phyloP scores from a whole-genome alignment of 1,140 invertebrate genomes.

The Sitobion miscanthi region DNA sequence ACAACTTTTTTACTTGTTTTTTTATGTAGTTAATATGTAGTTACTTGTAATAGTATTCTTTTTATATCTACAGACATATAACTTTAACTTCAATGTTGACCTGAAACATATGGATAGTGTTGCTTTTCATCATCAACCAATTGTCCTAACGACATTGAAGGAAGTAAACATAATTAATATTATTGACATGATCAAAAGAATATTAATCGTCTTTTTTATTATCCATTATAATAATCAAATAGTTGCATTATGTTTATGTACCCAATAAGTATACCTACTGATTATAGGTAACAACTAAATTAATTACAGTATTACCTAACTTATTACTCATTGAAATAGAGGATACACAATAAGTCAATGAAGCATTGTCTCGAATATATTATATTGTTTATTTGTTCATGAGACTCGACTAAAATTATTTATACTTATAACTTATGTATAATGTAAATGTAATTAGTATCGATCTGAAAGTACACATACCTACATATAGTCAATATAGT shows the following conservation, averaged over 20 bases:
- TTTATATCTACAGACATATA: neutral
- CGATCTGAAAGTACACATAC: neutral
- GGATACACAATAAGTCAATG: neutral
- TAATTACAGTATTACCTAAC: neutral
- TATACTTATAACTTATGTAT: neutral
- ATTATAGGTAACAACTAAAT: neutral
- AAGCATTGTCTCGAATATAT: neutral
- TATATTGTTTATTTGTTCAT: neutral
- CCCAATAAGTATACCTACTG: neutral
- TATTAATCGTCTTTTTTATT: neutral
- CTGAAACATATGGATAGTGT: neutral
- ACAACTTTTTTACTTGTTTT: too few relatives aligned
- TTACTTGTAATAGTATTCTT: too few relatives aligned
- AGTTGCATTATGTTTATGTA: neutral
- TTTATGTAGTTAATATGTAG: too few relatives aligned
- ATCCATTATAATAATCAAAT: neutral
- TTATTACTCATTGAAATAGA: neutral
- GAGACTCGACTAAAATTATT: neutral
- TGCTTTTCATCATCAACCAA: neutral
- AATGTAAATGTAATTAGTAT: neutral
- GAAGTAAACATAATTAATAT: neutral
- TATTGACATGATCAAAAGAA: neutral
- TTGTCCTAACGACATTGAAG: neutral
- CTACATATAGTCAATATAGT: neutral
- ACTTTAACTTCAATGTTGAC: neutral